These are phyloP conservation scores for Hirtodrosophila trivittata DNA, from an alignment of 2,888 invertebrate species.

Conservation along the genomic window DNA sequence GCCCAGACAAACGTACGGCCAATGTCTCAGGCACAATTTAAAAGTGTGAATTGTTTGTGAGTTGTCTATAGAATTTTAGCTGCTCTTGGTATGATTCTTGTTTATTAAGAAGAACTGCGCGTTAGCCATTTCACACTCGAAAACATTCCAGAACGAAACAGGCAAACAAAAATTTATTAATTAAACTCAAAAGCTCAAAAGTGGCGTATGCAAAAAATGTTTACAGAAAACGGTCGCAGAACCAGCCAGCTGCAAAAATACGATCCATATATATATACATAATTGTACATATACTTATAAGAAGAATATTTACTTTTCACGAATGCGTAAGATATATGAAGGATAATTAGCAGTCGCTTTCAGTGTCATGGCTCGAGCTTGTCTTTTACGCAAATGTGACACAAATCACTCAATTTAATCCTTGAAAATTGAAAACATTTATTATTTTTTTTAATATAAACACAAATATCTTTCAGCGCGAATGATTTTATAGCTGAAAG, in stretches of 20 bases:
- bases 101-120: conserved; percentile 52
- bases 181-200: conserved; percentile 50
- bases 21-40: conserved; percentile 16
- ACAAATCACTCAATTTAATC: conserved; percentile 40
- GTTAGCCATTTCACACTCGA: conserved; percentile 38
- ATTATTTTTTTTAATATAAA: not conserved
- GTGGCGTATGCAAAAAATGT: conserved; percentile 50
- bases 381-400: conserved; percentile 33
- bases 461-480: not conserved
- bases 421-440: too few species aligned
- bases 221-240: conserved; percentile 39
- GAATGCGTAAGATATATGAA: conserved; percentile 8
- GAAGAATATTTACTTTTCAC: conserved; percentile 42
- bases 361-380: too few species aligned
- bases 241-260: conserved; percentile 68
- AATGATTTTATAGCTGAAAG: conserved; percentile 21
- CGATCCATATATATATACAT: conserved; percentile 10
- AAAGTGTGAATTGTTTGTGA: conserved; percentile 40
- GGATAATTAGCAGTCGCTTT: too few species aligned
- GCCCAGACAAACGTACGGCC: conserved; percentile 8
- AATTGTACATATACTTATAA: not conserved
- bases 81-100: conserved; percentile 10
- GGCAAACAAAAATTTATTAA: conserved; percentile 54
- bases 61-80: conserved; percentile 44
- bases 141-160: conserved; percentile 37